Base-by-base conservation (phyloP, 1,140 invertebrate genomes). In the Gryllus bimaculatus region DNA sequence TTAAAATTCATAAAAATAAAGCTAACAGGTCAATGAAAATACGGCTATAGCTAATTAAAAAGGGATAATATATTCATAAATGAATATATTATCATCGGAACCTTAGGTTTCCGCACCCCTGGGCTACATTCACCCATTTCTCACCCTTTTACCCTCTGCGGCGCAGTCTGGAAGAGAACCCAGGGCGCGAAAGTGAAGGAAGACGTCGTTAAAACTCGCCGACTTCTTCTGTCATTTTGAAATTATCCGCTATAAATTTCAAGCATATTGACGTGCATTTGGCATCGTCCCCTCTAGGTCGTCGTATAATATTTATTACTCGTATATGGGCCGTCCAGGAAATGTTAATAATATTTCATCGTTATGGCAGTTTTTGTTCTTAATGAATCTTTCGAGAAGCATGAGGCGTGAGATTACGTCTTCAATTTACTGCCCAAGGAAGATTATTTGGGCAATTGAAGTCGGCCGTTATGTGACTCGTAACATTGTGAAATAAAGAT, bases 341-440 rank as follows among this genome's bases (percentile, higher is more conserved):
- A 66, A 66, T 66, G 54, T 66, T 66, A 66, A 66, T 66, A 66
- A 66, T 66, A 66, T 66, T 66, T 66, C 54, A 66, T 18, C 54
- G 54, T 66, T 66, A 66, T 66, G 54, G 18, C 54, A 66, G 54
- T 66, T 66, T 18, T 66, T 66, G 54, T 66, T 66, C 26, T 39
- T 66, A 66, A 66, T 66, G 54, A 66, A 66, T 18, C 18, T 66
- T 39, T 66, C 18, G 1, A 66, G 10, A 18, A 66, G 54, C 26
- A 66, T 7, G 54, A 66, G 54, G 54, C 26, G 26, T 39, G 18
- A 66, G 18, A 66, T 66, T 66, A 66, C 7, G 54, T 66, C 54
- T 13, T 66, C 10, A 18, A 66, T 66, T 66, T 66, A 66, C 54
- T 66, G 54, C 7, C 54, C 18, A 39, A 39, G 26, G 26, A 39